Conservation (phyloP, 2,113 vertebrate genomes). For the Toxotes chatareus region DNA sequence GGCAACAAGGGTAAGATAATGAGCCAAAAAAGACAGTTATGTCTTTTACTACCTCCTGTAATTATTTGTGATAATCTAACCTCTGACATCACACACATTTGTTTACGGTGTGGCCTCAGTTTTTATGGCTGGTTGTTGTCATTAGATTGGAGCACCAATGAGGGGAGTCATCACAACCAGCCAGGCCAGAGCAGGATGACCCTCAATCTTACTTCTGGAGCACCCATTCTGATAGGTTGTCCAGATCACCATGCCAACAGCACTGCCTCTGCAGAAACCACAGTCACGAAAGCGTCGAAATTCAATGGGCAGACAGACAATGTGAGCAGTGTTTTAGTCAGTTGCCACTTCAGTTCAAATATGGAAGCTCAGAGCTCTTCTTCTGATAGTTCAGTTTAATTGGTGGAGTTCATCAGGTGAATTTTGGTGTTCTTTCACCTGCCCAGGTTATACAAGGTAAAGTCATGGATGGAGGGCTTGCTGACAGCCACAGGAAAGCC, state of each 20-base stretch:
- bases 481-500: constrained; percentile 72
- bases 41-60: neutral
- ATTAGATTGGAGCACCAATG: constrained; percentile 87
- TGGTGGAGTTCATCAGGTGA: constrained; percentile 11
- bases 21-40: neutral
- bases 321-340: constrained; percentile 84
- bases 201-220: constrained; percentile 92
- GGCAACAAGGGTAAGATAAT: constrained; percentile 89
- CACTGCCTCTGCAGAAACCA: constrained; percentile 61
- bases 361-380: neutral
- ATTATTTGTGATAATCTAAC: neutral
- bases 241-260: constrained; percentile 86
- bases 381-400: constrained; percentile 1
- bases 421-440: constrained; percentile 33
- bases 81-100: neutral
- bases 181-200: constrained; percentile 89
- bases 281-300: constrained; percentile 72
- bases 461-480: constrained; percentile 81
- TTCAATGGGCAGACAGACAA: constrained; percentile 79
- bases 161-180: constrained; percentile 84
- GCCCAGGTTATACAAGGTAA: constrained; percentile 83
- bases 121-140: constrained; percentile 42
- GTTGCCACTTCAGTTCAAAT: neutral
- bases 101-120: neutral
- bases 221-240: constrained; percentile 89